Evolutionary conservation across 2,888 invertebrate genomes (phyloP).

Genomic region (Luffia ferchaultella): DNA sequence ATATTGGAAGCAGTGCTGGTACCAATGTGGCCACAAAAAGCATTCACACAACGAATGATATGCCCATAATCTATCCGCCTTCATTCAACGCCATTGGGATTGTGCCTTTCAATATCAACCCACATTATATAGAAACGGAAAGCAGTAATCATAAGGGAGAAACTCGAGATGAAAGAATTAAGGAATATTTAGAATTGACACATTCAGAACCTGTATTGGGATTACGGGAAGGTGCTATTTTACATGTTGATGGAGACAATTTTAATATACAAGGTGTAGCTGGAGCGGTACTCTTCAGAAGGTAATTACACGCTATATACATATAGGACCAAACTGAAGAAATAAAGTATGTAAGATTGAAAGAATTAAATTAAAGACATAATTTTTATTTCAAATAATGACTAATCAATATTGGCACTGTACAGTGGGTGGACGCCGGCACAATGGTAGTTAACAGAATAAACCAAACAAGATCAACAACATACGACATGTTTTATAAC

Average conservation of each 20-base stretch:
- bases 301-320: too few species aligned
- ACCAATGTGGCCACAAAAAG: conserved; percentile 83
- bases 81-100: conserved; percentile 75
- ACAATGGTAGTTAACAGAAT: too few species aligned
- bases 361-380: too few species aligned
- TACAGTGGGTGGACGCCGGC: too few species aligned
- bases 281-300: conserved; percentile 70
- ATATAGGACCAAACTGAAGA: too few species aligned
- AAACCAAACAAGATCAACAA: too few species aligned
- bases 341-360: too few species aligned
- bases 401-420: too few species aligned
- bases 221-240: conserved; percentile 74
- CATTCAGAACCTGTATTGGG: conserved; percentile 71
- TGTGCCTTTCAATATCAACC: conserved; percentile 86
- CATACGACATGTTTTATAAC: too few species aligned
- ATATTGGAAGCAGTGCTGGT: conserved; percentile 84
- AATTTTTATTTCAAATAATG: too few species aligned
- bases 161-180: conserved; percentile 77
- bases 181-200: conserved; percentile 71
- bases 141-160: conserved; percentile 78
- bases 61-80: conserved; percentile 85
- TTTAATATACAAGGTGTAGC: conserved; percentile 69
- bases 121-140: conserved; percentile 77
- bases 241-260: conserved; percentile 67
- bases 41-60: conserved; percentile 87